Evolutionary conservation across 2,888 invertebrate genomes (phyloP).

Genomic region (Chrysodeixis includens): DNA sequence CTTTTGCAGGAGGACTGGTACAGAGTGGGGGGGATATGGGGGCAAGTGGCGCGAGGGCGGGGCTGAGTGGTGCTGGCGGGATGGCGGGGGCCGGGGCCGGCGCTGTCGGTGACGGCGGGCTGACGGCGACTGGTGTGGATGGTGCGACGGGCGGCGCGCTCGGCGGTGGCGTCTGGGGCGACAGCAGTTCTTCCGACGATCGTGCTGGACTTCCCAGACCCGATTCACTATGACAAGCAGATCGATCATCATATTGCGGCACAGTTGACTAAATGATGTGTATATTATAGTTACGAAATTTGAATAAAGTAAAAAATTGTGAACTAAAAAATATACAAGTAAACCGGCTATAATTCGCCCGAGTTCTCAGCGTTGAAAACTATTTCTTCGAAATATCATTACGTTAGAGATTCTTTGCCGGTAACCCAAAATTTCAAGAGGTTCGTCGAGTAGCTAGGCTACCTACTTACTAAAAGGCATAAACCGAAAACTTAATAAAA

Average conservation of each 20-base stretch:
- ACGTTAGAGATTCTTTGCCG: constrained; percentile 21
- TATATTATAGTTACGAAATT: too few species aligned
- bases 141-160: constrained; percentile 57
- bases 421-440: background rate
- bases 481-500: background rate
- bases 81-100: constrained; percentile 14
- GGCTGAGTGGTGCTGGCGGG: constrained; percentile 61
- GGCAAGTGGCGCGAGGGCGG: constrained; percentile 60
- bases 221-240: constrained; percentile 76
- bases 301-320: too few species aligned
- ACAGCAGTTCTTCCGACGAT: constrained; percentile 80
- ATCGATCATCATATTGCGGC: background rate
- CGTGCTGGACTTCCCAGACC: constrained; percentile 83
- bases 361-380: constrained; percentile 17
- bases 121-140: constrained; percentile 48
- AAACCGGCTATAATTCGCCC: background rate
- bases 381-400: constrained; percentile 29
- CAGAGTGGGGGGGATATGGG: constrained; percentile 82
- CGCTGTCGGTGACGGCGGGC: constrained; percentile 52
- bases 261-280: too few species aligned
- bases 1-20: constrained; percentile 80
- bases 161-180: constrained; percentile 80
- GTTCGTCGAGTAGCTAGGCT: background rate
- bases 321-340: too few species aligned
- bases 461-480: background rate